Percentiles rank a stretch among this genome's conserved stretches.
Conservation (phyloP, 2,888 invertebrate species). For the Morpho deidamia region DNA sequence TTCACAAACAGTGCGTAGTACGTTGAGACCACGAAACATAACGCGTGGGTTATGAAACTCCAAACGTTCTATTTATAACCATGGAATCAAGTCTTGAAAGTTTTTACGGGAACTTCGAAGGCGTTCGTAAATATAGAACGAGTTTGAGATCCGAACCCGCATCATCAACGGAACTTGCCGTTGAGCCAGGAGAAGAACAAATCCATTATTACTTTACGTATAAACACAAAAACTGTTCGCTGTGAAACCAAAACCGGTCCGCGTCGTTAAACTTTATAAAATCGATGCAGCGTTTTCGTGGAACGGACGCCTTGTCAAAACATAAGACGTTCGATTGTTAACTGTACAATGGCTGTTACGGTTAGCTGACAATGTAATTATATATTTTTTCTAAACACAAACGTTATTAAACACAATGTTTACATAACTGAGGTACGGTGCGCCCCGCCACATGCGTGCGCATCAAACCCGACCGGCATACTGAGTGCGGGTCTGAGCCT, state of each 20-base stretch:
- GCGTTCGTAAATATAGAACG: neutral
- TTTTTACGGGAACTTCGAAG: neutral
- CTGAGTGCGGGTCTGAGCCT: conserved; percentile 30
- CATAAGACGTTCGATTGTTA: neutral
- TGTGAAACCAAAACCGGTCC: neutral
- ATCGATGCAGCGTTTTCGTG: conserved; percentile 10
- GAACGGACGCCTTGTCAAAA: conserved; percentile 7
- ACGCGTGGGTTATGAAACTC: conserved; percentile 24
- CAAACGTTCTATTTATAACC: conserved; percentile 24
- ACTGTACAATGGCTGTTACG: neutral
- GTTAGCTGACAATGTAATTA: neutral
- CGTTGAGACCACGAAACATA: neutral
- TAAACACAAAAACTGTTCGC: conserved; percentile 3
- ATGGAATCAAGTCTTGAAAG: neutral
- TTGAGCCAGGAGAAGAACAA: conserved; percentile 4
- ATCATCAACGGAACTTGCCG: conserved; percentile 7
- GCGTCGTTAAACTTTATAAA: neutral
- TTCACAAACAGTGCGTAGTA: conserved; percentile 6
- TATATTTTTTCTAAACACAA: neutral
- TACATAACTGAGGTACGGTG: conserved; percentile 12
- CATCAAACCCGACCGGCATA: conserved; percentile 24
- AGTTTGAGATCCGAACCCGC: neutral
- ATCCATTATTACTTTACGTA: conserved; percentile 12
- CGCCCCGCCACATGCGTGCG: conserved; percentile 33
- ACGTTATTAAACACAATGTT: conserved; percentile 13